A percentile compares a stretch with the other conserved stretches of the same genome.
phyloP scores from a whole-genome alignment of 2,113 vertebrate genomes.

The Hepsetus odoe region DNA sequence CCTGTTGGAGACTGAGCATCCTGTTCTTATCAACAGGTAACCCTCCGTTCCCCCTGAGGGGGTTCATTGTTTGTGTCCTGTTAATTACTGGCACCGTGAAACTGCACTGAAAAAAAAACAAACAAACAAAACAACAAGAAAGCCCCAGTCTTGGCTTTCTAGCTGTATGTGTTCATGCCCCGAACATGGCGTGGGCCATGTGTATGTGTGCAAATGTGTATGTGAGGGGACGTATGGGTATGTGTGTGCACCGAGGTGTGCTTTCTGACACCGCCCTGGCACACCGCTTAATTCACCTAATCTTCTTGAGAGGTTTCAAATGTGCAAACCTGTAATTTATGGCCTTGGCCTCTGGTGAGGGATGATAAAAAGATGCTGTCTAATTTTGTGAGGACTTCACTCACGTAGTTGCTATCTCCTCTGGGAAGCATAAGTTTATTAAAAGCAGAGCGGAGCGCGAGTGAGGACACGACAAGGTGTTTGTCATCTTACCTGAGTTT shows the following conservation, averaged over 20 bases:
- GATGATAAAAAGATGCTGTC: conserved; percentile 77
- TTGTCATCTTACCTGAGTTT: conserved; percentile 46
- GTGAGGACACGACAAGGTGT: conserved; percentile 46
- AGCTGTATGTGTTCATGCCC: neutral
- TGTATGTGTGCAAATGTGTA: neutral
- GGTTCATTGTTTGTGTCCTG: conserved; percentile 21
- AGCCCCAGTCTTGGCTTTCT: neutral
- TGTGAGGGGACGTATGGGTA: conserved; percentile 17
- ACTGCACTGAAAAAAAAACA: too few relatives aligned
- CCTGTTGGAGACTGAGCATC: conserved; percentile 8
- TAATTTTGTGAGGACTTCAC: conserved; percentile 66
- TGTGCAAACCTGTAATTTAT: conserved; percentile 74
- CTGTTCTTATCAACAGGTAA: conserved; percentile 29
- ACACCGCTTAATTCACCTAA: conserved; percentile 69
- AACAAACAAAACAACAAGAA: too few relatives aligned
- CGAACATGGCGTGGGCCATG: too few relatives aligned
- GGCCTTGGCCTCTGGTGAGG: conserved; percentile 61
- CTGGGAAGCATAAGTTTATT: conserved; percentile 41
- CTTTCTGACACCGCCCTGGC: conserved; percentile 50
- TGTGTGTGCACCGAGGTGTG: conserved; percentile 30
- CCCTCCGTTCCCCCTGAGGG: neutral
- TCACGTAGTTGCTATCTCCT: conserved; percentile 50
- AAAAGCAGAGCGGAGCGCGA: conserved; percentile 28
- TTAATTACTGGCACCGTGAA: conserved; percentile 39
- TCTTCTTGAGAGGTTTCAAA: conserved; percentile 78